A percentile compares a stretch with the other conserved stretches of the same genome.
These are phyloP conservation scores for Chrysocyon brachyurus DNA, from an alignment of 2,797 vertebrate species.

Conservation along the genomic window DNA sequence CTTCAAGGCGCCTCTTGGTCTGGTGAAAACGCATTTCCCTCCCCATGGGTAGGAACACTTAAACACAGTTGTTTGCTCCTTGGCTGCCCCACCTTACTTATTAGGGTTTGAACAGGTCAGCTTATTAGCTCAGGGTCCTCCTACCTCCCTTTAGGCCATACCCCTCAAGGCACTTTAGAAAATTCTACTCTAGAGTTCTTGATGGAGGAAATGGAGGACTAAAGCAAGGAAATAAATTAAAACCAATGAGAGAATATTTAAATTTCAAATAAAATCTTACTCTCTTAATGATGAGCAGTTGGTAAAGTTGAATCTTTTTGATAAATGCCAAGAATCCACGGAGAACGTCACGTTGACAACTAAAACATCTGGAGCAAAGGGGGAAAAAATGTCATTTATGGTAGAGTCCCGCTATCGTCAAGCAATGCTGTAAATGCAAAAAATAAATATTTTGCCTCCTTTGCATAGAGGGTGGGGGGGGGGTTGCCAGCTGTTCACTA, in stretches of 20 bases:
- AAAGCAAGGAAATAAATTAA: conserved; percentile 64
- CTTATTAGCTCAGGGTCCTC: conserved; percentile 43
- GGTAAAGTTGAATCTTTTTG: conserved; percentile 86
- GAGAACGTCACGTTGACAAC: conserved; percentile 85
- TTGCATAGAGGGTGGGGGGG: background rate
- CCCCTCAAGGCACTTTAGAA: conserved; percentile 66
- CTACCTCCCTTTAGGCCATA: background rate
- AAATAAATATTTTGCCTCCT: conserved; percentile 56
- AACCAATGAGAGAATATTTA: conserved; percentile 64
- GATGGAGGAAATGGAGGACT: background rate
- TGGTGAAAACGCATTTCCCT: background rate
- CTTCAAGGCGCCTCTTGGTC: background rate
- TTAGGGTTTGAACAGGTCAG: background rate
- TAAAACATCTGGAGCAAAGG: conserved; percentile 86
- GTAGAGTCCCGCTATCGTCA: conserved; percentile 44
- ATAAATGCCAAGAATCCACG: conserved; percentile 86
- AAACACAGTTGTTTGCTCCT: background rate
- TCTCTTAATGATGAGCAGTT: conserved; percentile 84
- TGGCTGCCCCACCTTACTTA: background rate
- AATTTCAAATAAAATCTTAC: conserved; percentile 86
- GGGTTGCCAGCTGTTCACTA: conserved; percentile 73
- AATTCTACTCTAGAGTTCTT: conserved; percentile 69
- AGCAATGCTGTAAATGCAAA: conserved; percentile 54
- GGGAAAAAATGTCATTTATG: conserved; percentile 65
- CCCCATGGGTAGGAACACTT: background rate